Evolutionary conservation across 2,797 vertebrate genomes (phyloP), one percentile per base, ranked within the genome.

Genomic region (Pseudopleuronectes americanus): DNA sequence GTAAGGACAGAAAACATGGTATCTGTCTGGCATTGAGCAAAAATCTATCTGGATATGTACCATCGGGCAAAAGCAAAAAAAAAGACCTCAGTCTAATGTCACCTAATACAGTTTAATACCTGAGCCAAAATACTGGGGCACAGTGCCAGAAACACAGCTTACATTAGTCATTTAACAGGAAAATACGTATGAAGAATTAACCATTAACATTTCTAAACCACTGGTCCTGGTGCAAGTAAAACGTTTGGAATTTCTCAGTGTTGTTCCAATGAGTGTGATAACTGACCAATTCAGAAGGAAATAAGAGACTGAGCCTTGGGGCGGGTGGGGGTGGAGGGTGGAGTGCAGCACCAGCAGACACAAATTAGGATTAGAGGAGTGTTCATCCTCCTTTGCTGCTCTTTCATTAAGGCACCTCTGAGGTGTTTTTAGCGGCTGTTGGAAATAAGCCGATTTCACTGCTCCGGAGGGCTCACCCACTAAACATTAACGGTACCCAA

Each of bases 371-470:
- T 92, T 91, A 90, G 71, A 84, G 60, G 54, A 85, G 74, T 83
- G 84, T 81, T 87, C 87, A 84, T 84, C 84, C 87, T 74, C 41
- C 65, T 78, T 79, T 84, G 68, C 81, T 65, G 65, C 70, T 65
- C 70, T 85, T 89, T 90, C 84, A 92, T 87, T 88, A 89, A 81
- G 53, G 56, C 73, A 89, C 84, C 87, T 87, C 87, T 72, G 81
- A 87, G 87, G 85, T 89, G 88, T 83, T 92, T 89, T 92, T 88
- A 88, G 82, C 70, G 63, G 84, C 84, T 86, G 81, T 81, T 85
- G 80, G 80, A 87, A 90, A 85, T 91, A 92, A 91, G 88, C 84
- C 77, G 71, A 86, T 89, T 92, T 92, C 70, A 77, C 83, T 62
- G 83, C 87, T 88, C 83, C 84, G 68, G 65, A 84, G 80, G 75